Base-by-base conservation (phyloP, 2,888 invertebrate genomes). In the Drosophila acutilabella region DNA sequence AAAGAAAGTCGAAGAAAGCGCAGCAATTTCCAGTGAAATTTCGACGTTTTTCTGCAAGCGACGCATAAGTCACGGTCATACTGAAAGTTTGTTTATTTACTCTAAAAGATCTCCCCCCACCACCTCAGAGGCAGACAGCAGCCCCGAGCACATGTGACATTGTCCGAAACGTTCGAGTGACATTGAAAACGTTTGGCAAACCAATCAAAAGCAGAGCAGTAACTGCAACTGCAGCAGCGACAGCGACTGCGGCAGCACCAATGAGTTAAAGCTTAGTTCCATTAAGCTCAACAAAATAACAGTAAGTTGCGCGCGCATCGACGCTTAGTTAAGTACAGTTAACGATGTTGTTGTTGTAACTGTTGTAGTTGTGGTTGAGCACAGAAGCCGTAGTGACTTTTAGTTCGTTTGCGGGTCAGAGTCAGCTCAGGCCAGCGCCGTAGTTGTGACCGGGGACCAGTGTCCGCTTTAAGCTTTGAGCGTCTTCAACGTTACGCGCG, bases 1-100 rank as follows among this genome's bases (percentile, higher is more conserved):
- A 81, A 78, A 89, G 88, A 86, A 85, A 89, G 89, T 74, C 57
- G 54, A 77, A 81, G 84, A 81, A 89, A 85, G 80, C 72, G 62
- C 71, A 76, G 81, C 71, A 69, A 33, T 70, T 87, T 89, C 88
- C 69, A 72, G 74, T 66, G 85, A 89, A 89, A 85, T 87, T 86
- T 70, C 71, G 61, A 18, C 48, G 8, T 78, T 85, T 91, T 89
- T 80, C 36, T 90, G 91, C 91, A 80, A 90, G 86, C 81, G 86
- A 85, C 67, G 88, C 91, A 92, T 76, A 92, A 92, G 91, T 91
- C 92, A 91, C 88, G 92, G 91, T 88, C 90, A 71, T 38, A 33
- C 72, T 60, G 62, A 79, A 71, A 77, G 68, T 65, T 79, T 88
- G 78, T 81, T 88, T 88, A 78, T 85, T 82, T 85, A 80, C 80